Evolutionary conservation across 2,797 vertebrate species (phyloP).

Genomic region (Champsocephalus gunnari): DNA sequence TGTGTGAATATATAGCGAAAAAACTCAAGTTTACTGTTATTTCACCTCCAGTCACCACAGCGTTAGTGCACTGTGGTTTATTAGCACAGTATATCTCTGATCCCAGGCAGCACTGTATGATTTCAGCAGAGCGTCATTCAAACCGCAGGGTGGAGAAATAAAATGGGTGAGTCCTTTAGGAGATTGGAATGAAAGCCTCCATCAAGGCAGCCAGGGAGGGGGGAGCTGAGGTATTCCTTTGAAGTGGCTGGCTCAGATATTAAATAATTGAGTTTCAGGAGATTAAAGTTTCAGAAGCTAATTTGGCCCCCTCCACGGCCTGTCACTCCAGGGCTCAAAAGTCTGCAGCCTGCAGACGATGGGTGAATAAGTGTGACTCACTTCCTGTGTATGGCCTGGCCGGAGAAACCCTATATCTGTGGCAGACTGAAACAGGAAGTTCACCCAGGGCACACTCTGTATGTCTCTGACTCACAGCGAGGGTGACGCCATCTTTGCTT

Average conservation of each 20-base stretch:
- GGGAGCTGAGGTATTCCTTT: conserved; percentile 77
- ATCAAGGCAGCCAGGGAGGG: conserved; percentile 65
- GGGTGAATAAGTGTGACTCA: conserved; percentile 81
- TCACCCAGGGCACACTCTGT: conserved; percentile 75
- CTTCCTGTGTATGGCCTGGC: conserved; percentile 77
- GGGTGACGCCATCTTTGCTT: conserved; percentile 81
- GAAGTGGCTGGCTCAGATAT: conserved; percentile 81
- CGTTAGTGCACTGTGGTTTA: conserved; percentile 56
- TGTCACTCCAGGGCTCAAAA: conserved; percentile 71
- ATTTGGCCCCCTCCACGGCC: conserved; percentile 74
- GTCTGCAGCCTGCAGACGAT: conserved; percentile 74
- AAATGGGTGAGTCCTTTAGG: conserved; percentile 72
- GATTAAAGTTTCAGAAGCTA: conserved; percentile 86
- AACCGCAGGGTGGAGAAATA: conserved; percentile 71
- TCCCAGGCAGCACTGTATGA: conserved; percentile 63
- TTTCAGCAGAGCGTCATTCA: conserved; percentile 61
- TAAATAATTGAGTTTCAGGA: conserved; percentile 85
- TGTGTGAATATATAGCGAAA: conserved; percentile 41
- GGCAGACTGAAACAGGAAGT: conserved; percentile 79
- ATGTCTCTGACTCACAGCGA: conserved; percentile 71
- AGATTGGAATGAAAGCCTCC: conserved; percentile 73
- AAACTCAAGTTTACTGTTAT: conserved; percentile 51
- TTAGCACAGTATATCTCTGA: conserved; percentile 50
- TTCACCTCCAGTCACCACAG: conserved; percentile 47
- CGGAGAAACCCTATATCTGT: conserved; percentile 83